Base-by-base conservation (phyloP, 1,140 invertebrate species). In the Drosophila kohkoa region DNA sequence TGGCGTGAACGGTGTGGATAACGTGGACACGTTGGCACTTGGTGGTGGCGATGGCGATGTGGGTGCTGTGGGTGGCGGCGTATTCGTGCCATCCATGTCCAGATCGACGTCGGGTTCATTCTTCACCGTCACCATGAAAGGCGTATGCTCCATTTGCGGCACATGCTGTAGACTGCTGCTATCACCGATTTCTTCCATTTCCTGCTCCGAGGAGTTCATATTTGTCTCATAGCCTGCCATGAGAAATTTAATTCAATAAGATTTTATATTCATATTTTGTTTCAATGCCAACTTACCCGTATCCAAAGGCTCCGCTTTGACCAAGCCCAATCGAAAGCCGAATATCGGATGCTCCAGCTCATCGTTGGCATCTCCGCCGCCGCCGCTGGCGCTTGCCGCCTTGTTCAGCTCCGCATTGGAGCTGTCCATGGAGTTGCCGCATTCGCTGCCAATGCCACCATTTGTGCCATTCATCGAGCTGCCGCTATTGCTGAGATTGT, bases 301-400 rank as follows among this genome's bases (percentile, higher is more conserved):
- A 71, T 91, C 90, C 2, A 65, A 7, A 5, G 90, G 90, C 28
- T 92, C 90, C 3, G 83, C 67, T 20, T 92, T 92, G 25, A 92
- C 77, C 15, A 72, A 55, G 0, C 90, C 90, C 54, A 92, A 60
- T n/a, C 90, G 83, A 57, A 89, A 92, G 1, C 90, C 90, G 46
- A 92, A 92, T 54, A 92, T 92, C 7, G 90, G 90, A 75, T 92
- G 90, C 25, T 90, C 90, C 16, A 91, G 64, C 4, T 90, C 82
- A 2, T 82, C 82, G 6, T 90, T 79, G 35, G 38, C 0, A 1
- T 82, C 81, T 0, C 54, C 65, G 20, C 20, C 20, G 0, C 20
- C 20, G 0, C 20, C 20, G 0, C 20, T 25, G 3, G 20, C 20
- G 20, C 3, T 25, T 0, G 55, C 15, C 0, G 54, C 30, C 48